Evolutionary conservation across 1,140 invertebrate species (phyloP).

Genomic region (Eupristina koningsbergeri): DNA sequence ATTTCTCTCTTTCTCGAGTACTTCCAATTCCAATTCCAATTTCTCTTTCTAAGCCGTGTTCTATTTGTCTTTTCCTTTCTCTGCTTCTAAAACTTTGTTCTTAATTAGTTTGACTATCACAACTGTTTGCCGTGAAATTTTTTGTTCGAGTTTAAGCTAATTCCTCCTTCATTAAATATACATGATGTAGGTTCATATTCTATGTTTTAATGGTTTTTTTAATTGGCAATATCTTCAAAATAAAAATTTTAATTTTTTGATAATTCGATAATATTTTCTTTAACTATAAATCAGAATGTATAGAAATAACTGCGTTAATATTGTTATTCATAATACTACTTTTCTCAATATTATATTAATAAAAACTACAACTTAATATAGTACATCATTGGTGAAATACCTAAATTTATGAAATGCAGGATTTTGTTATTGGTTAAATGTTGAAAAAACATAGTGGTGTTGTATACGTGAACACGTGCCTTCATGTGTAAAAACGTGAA

Average conservation of each 20-base stretch:
- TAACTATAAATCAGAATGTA: too few species aligned
- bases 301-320: too few species aligned
- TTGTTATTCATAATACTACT: neutral
- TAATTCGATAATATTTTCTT: too few species aligned
- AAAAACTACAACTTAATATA: neutral
- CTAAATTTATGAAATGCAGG: neutral
- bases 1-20: too few species aligned
- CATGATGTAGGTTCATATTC: neutral
- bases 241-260: too few species aligned
- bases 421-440: constrained; percentile 1
- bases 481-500: too few species aligned
- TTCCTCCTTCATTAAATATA: neutral
- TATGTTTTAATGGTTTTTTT: neutral
- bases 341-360: neutral
- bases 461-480: neutral
- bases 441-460: neutral
- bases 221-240: too few species aligned
- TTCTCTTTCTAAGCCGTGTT: neutral
- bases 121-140: constrained; percentile 16
- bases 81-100: constrained; percentile 7
- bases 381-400: neutral
- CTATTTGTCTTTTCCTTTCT: neutral
- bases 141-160: constrained; percentile 1
- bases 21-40: neutral
- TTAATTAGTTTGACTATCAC: constrained; percentile 6